Base-by-base conservation (phyloP, 2,113 vertebrate species). In the Gnathonemus echidnorhynchus region DNA sequence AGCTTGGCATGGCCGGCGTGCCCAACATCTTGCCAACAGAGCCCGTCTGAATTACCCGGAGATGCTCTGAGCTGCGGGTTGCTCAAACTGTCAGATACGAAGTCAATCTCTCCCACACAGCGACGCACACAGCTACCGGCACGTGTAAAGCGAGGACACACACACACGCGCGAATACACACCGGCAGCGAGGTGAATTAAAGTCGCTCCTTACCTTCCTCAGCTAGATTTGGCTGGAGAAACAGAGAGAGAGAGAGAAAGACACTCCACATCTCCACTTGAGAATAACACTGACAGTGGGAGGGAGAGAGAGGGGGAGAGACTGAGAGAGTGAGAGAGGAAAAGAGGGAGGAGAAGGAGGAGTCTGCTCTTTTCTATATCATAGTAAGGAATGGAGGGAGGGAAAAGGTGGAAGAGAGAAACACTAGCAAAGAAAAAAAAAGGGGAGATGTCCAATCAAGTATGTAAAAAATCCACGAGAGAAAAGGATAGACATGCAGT, bases 221-320 rank as follows among this genome's bases (percentile, higher is more conserved):
- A 90, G 95, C 96, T 93, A 94, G 95, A 93, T 94, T 93, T 24
- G 94, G 92, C 95, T 95, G 96, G 92, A 96, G 90, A 92, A 94
- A 94, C 91, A 96, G 91, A 93, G 93, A 95, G 92, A 96, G 94
- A 92, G 90, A 95, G 92, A 96, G 92, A 93, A 95, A 92, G 92
- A 96, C 92, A 93, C 94, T 96, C 95, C 95, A 96, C 96, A 96
- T 96, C 93, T 95, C 95, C 94, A 96, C 95, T 92, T 93, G 92
- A 93, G 94, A 94, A 93, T 93, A 93, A 94, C 94, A 95, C 94
- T 94, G 94, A 95, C 94, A 94, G 92, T 92, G 88, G 93, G 93
- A 93, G 93, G 50, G 87, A 89, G 89, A 89, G 93, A 94, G 95
- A 62, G 89, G 62, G 80, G 52, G 53, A 85, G 50, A 53, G 77